Evolutionary conservation across 2,888 invertebrate species (phyloP).

Genomic region (Malthinus flaveolus): DNA sequence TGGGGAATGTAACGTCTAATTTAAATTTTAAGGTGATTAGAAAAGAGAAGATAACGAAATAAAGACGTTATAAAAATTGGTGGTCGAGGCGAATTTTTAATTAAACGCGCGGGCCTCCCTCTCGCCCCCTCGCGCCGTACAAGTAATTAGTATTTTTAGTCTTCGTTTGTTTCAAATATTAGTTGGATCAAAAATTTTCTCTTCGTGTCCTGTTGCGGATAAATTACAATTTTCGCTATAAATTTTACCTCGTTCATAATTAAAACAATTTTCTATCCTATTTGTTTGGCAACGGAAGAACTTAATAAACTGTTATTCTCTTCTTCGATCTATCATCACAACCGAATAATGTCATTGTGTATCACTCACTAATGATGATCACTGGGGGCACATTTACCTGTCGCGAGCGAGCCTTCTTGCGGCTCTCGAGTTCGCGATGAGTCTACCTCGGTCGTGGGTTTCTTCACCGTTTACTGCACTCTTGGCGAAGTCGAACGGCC

Average conservation of each 20-base stretch:
- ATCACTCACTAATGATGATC: conserved; percentile 15
- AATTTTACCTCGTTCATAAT: conserved; percentile 13
- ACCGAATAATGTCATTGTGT: conserved; percentile 12
- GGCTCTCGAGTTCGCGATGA: conserved; percentile 6
- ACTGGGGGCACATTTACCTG: conserved; percentile 8
- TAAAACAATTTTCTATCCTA: not conserved
- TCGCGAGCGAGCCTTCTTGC: conserved; percentile 10
- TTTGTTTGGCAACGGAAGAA: not conserved
- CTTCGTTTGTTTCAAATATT: too few species aligned
- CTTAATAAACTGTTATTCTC: conserved; percentile 2
- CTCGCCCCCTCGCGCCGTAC: too few species aligned
- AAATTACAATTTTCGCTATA: not conserved
- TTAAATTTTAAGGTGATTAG: not conserved
- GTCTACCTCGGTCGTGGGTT: conserved; percentile 15
- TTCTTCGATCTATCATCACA: conserved; percentile 3
- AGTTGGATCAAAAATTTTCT: not conserved
- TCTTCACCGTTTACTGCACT: conserved; percentile 22
- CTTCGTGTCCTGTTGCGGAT: not conserved
- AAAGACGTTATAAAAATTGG: conserved; percentile 9
- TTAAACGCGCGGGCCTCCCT: not conserved
- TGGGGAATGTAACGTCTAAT: not conserved
- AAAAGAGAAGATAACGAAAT: conserved; percentile 5
- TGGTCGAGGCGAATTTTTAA: not conserved
- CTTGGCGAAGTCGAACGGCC: conserved; percentile 7
- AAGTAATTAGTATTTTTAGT: too few species aligned